Base-by-base conservation (phyloP, 1,140 invertebrate species). In the Aphelenchoides fujianensis region DNA sequence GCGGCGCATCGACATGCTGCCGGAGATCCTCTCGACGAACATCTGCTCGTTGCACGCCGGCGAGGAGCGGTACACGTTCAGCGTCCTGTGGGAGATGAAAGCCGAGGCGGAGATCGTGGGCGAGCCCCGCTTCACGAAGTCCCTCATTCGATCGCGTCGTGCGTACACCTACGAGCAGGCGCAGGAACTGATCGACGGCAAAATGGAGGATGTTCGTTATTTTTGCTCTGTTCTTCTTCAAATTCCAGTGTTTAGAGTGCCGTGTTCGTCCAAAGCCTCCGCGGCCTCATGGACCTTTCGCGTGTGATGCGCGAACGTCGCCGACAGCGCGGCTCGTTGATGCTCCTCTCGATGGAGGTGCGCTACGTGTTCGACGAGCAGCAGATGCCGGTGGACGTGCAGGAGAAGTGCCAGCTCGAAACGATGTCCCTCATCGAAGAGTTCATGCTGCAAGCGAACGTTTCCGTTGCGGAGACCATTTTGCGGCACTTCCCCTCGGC, bases 391-490 rank as follows among this genome's bases (percentile, higher is more conserved):
- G 9, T 82, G 31, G 71, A 63, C 48, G 83, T 84, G 2, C 64
- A 73, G 62, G 73, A 78, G 41, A 84, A 84, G 36, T 53, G 76
- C 27, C 71, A 74, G 63, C 55, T 85, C 54, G 93, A 95, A 75
- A 97, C 94, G 0, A 96, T 96, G 86, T 95, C 92, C 0, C 94
- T 97, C 93, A 92, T 97, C 0, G 95, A 97, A 85, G 95, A 97
- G 85, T 97, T 97, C 84, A 97, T 97, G 95, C 91, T 97, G 85
- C 85, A 96, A 31, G 95, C 94, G 0, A 97, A 97, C 85, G 91
- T 93, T 69, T 91, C 92, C 34, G 93, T 95, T n/a, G 95, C 94
- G 1, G 86, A 92, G 78, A 91, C 91, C 94, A 62, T 83, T 62
- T 87, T 91, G 0, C 77, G 88, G 48, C 91, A 92, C 77, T 96